Conservation (phyloP, 2,797 vertebrate species). For the Podarcis lilfordi region DNA sequence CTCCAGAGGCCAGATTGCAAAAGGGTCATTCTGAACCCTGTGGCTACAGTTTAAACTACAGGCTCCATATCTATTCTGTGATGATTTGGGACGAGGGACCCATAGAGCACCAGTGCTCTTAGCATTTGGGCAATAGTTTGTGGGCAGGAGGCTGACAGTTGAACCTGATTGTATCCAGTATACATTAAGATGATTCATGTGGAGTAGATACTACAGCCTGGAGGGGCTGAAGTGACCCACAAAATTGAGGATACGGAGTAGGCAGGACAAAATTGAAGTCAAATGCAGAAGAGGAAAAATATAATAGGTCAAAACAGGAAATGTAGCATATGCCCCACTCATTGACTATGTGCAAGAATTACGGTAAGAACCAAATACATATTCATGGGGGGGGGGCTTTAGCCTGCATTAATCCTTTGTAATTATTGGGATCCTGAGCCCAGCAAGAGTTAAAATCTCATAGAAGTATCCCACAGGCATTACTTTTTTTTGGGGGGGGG, state of each 20-base stretch:
- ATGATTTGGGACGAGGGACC: not conserved
- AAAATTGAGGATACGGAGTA: not conserved
- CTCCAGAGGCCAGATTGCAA: not conserved
- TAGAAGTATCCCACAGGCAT: not conserved
- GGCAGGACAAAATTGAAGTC: not conserved
- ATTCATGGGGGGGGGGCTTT: not conserved
- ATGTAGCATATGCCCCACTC: too few species aligned
- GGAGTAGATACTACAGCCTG: not conserved
- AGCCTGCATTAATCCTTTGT: too few species aligned
- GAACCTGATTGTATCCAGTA: not conserved
- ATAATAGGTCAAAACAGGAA: not conserved
- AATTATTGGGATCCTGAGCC: too few species aligned
- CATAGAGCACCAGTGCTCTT: not conserved
- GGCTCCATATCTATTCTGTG: not conserved
- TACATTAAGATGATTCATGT: too few species aligned
- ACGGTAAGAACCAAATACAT: not conserved
- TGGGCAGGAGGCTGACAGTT: not conserved
- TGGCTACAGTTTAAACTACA: not conserved
- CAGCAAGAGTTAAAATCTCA: too few species aligned
- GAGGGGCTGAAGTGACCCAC: not conserved
- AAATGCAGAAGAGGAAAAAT: not conserved
- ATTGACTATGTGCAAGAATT: not conserved
- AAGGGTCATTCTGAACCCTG: not conserved
- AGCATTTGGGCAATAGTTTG: not conserved
- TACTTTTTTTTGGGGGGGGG: not conserved